Evolutionary conservation across 2,113 vertebrate genomes (phyloP), one percentile per base, ranked within the genome.

Genomic region (Charina bottae): DNA sequence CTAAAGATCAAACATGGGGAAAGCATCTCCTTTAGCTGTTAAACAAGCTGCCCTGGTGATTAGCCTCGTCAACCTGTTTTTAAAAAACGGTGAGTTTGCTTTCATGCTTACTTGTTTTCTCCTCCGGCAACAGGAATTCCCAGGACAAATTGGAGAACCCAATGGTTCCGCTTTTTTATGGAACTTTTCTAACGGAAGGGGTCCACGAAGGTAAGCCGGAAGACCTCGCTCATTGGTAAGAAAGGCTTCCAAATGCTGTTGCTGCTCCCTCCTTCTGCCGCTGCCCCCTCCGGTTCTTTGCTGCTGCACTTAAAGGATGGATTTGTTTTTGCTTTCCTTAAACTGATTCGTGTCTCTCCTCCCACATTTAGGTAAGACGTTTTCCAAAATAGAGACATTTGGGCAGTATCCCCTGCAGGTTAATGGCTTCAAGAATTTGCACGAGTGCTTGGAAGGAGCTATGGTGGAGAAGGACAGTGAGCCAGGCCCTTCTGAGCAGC

Each of bases 391-490:
- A 0, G 99, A 99, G 97, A 98, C 99, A 94, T 99, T 99, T 89
- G 99, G 99, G 54, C 99, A 99, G 97, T 99, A 99, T 92, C 99
- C 99, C 37, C 98, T 99, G 55, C 99, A 99, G 97, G 99, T 99
- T 60, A 99, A 99, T 0, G 99, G 99, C 85, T 99, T 99, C 96
- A 98, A 92, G 89, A 98, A 99, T 97, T 96, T 99, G 96, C 98
- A 97, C 0, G 98, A 99, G 92, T 99, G 99, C 95, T 97, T 99
- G 93, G 99, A 99, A 97, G 99, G 98, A 2, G 99, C 99, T 46
- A 99, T 99, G 99, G 97, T 99, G 46, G 99, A 99, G 96, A 98
- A 97, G 49, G 99, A 99, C 94, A 97, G 99, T n/a, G 99, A 99
- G 28, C 97, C 98, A 2, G 95, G 97, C 1, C 95, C 98, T 88